Base-by-base conservation (phyloP, 2,888 invertebrate genomes). In the Halocaridina rubra region DNA sequence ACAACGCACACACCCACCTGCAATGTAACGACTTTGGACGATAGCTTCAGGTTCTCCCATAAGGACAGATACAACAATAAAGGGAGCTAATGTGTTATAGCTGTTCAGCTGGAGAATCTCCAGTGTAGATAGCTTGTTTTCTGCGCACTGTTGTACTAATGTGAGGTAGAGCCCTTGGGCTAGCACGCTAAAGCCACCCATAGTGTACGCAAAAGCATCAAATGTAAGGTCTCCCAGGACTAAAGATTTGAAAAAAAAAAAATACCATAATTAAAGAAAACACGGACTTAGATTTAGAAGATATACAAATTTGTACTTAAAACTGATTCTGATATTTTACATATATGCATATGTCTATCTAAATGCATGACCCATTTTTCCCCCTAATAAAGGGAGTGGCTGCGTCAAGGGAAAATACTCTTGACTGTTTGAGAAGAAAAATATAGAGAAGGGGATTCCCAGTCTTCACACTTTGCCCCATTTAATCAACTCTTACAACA, bases 141-240 rank as follows among this genome's bases (percentile, higher is more conserved):
- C 77, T 0, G 88, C 81, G 69, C 81, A 81, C 53, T 80, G 80
- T 89, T 92, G 91, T 0, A 92, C 90, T 7, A 91, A 89, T 13
- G 91, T 90, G n/a, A 91, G 90, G 88, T 92, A 92, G 16, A 91
- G 79, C 1, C 91, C 90, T 86, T 92, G 92, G 0, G 90, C 90
- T 33, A 92, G 80, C 80, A 91, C 91, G 89, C 91, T 91, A 7
- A 90, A 79, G 0, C 89, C 88, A 27, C 91, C 91, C 89, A 90
- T 90, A 0, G 89, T 84, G 88, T 92, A 92, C 2, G 91, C 91
- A 33, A 89, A 85, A 13, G 89, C 27, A 84, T 88, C 87, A 77
- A 88, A 88, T 90, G 90, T 89, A 30, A 92, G 88, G 88, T 92
- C 92, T 24, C 92, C 91, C 86, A 90, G 90, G 79, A 91, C 91